Conservation (phyloP, 1,140 invertebrate genomes). For the Drosophila kanapiae region DNA sequence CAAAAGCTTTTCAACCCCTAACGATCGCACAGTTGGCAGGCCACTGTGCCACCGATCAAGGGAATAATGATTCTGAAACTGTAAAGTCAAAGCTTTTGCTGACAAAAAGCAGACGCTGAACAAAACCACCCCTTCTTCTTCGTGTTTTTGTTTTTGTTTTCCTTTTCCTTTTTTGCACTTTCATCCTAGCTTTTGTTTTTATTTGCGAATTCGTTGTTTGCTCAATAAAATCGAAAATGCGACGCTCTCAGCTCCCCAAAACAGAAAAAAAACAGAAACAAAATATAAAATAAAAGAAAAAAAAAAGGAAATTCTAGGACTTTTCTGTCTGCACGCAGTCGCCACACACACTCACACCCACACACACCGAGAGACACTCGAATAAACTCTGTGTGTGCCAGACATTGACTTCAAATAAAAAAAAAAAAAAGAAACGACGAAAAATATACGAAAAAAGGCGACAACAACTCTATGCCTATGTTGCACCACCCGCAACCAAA, state of each 20-base stretch:
- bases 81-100: slow-evolving; percentile 15
- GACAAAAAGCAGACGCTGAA: background rate
- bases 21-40: slow-evolving; percentile 7
- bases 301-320: slow-evolving; percentile 43
- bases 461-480: slow-evolving; percentile 39
- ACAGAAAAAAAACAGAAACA: slow-evolving; percentile 10
- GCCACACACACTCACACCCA: slow-evolving; percentile 59
- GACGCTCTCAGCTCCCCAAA: slow-evolving; percentile 11
- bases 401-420: slow-evolving; percentile 72
- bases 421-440: slow-evolving; percentile 10
- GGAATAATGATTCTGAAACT: background rate
- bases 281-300: background rate
- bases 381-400: slow-evolving; percentile 63
- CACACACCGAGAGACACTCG: slow-evolving; percentile 48
- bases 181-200: slow-evolving; percentile 81
- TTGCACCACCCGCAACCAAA: slow-evolving; percentile 27
- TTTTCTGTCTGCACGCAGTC: slow-evolving; percentile 70
- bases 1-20: slow-evolving; percentile 4
- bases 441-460: slow-evolving; percentile 50
- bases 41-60: background rate
- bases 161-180: slow-evolving; percentile 68
- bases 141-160: slow-evolving; percentile 28
- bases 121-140: slow-evolving; percentile 8
- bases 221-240: slow-evolving; percentile 85
- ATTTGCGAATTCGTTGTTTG: slow-evolving; percentile 84